Conservation (phyloP, 2,797 vertebrate species). For the Alfaro cultratus region DNA sequence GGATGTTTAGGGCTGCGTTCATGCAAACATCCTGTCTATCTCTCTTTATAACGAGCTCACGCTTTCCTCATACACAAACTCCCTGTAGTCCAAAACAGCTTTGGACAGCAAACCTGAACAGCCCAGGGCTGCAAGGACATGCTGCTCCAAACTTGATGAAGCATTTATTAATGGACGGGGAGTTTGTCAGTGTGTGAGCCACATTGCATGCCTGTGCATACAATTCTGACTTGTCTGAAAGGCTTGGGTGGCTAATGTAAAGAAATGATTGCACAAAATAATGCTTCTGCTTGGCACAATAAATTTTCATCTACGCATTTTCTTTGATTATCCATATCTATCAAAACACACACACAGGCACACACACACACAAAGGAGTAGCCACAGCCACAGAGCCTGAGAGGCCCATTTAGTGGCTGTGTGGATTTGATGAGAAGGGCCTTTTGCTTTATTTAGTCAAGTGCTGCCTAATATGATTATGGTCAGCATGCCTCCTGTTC, state of each 20-base stretch:
- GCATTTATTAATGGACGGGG: constrained; percentile 63
- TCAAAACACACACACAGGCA: neutral
- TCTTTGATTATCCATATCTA: constrained; percentile 6
- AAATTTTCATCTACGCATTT: constrained; percentile 7
- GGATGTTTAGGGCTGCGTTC: constrained; percentile 42
- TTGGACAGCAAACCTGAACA: constrained; percentile 67
- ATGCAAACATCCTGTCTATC: constrained; percentile 41
- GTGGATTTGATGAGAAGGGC: constrained; percentile 78
- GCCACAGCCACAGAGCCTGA: constrained; percentile 27
- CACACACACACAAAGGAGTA: neutral
- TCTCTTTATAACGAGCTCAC: constrained; percentile 65
- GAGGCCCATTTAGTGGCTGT: constrained; percentile 72
- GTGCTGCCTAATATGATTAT: constrained; percentile 84
- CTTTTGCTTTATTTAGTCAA: constrained; percentile 82
- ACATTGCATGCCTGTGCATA: constrained; percentile 5
- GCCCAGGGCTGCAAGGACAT: constrained; percentile 66
- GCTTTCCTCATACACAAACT: constrained; percentile 67
- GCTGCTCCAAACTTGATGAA: constrained; percentile 57
- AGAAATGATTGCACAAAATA: constrained; percentile 41
- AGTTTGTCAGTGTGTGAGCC: constrained; percentile 39
- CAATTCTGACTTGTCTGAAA: constrained; percentile 43
- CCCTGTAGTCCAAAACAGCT: constrained; percentile 66
- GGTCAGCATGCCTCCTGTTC: constrained; percentile 64
- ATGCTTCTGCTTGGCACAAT: constrained; percentile 28
- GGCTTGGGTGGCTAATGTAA: constrained; percentile 25